A percentile compares a stretch with the other conserved stretches of the same genome.
phyloP scores from a whole-genome alignment of 1,140 invertebrate species.

The Diuraphis noxia region DNA sequence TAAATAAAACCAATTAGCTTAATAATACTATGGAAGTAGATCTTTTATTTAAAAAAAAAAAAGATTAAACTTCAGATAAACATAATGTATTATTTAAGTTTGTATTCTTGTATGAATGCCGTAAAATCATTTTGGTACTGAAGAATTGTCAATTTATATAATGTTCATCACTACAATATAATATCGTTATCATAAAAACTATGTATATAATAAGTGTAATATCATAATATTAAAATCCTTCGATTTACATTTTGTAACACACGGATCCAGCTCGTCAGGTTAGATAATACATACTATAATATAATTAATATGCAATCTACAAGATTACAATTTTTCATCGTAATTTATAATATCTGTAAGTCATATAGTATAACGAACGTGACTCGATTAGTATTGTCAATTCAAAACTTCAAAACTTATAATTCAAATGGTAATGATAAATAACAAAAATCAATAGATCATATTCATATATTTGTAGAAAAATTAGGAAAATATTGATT shows the following conservation, averaged over 20 bases:
- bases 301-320: background rate
- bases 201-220: background rate
- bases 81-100: background rate
- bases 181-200: no score
- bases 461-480: no score
- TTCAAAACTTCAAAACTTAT: background rate
- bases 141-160: background rate
- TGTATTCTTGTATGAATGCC: background rate
- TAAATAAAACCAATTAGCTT: slow-evolving; percentile 1
- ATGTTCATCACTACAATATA: no score
- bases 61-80: background rate
- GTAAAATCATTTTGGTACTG: no score
- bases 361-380: background rate
- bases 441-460: background rate
- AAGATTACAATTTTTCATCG: background rate
- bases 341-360: background rate
- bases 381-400: background rate
- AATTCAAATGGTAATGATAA: background rate
- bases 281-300: background rate
- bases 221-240: background rate
- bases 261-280: no score
- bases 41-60: background rate
- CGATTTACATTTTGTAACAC: background rate
- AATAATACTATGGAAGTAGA: background rate
- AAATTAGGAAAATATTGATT: no score